These are phyloP conservation scores for Patella vulgata DNA, from an alignment of 1,140 invertebrate species.

Conservation along the genomic window DNA sequence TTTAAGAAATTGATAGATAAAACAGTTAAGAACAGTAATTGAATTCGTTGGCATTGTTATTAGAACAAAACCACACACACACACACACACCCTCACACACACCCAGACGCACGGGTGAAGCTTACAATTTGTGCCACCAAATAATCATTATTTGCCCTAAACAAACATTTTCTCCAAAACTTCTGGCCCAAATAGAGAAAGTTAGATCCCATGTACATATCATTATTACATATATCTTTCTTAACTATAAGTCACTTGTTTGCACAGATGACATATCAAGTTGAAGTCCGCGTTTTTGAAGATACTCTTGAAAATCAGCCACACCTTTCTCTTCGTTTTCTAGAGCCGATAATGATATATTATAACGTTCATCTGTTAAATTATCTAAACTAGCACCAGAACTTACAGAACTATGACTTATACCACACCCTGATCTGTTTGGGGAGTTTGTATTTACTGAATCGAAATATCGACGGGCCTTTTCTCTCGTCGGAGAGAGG, in stretches of 20 bases:
- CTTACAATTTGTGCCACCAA: background rate
- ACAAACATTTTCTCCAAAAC: background rate
- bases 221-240: background rate
- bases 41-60: no score
- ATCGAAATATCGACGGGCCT: no score
- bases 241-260: slow-evolving; percentile 42
- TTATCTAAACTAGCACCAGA: no score
- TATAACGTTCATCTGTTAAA: slow-evolving; percentile 7
- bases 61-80: background rate
- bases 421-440: no score
- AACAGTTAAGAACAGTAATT: no score
- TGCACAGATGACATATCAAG: slow-evolving; percentile 45
- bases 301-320: slow-evolving; percentile 41
- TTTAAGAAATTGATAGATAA: no score
- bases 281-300: slow-evolving; percentile 40
- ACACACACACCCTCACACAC: background rate
- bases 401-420: no score
- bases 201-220: no score
- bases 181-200: background rate
- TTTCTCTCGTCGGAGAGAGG: no score
- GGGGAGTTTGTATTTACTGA: no score
- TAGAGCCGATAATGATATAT: slow-evolving; percentile 8
- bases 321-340: slow-evolving; percentile 46
- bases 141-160: background rate
- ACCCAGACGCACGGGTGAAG: background rate